phyloP scores from a whole-genome alignment of 2,888 invertebrate genomes.

The Glyphotaelius pellucidus region DNA sequence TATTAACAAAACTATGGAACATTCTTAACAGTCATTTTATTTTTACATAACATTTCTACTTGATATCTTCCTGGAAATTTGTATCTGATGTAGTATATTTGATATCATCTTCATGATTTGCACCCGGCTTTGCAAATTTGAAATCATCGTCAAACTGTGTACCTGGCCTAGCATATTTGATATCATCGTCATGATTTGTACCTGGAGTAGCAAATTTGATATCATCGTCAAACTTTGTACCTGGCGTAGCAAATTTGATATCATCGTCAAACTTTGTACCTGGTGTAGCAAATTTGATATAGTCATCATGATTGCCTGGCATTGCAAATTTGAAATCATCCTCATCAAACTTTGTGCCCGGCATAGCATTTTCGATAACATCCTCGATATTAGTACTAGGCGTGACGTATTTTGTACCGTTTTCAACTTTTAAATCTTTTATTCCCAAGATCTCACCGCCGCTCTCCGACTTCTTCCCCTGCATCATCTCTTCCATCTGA shows the following conservation, averaged over 20 bases:
- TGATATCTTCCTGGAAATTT: neutral
- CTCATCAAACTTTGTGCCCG: neutral
- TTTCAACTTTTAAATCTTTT: conserved; percentile 19
- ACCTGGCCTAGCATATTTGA: neutral
- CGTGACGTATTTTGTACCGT: neutral
- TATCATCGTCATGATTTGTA: neutral
- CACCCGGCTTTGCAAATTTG: neutral
- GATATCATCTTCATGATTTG: neutral
- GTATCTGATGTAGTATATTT: neutral
- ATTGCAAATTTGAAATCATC: neutral
- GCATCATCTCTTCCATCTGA: conserved; percentile 71
- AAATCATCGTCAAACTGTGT: neutral
- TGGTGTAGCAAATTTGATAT: too few relatives aligned
- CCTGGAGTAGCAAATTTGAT: neutral
- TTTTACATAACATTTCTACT: neutral
- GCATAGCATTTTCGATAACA: neutral
- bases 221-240: neutral
- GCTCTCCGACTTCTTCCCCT: neutral
- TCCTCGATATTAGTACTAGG: neutral
- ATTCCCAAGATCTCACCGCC: neutral
- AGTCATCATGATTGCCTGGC: too few relatives aligned
- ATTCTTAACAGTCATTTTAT: neutral
- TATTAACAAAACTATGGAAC: neutral
- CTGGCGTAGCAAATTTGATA: neutral
- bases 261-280: neutral